Percentiles rank a stretch among this genome's conserved stretches.
These are phyloP conservation scores for Pithys albifrons DNA, from an alignment of 2,113 vertebrate species.

Conservation along the genomic window DNA sequence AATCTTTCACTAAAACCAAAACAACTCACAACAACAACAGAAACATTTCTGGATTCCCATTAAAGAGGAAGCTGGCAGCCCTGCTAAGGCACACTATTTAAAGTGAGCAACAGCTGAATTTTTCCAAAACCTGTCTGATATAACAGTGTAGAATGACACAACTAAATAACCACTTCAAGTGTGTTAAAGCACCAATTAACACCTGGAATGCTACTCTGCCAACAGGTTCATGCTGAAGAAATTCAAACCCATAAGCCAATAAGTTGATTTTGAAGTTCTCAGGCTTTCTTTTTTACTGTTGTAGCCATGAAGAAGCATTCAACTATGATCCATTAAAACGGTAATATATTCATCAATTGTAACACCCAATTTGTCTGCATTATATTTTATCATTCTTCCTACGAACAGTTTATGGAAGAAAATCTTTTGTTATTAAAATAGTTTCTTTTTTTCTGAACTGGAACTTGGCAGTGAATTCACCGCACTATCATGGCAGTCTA, in stretches of 20 bases:
- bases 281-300: not conserved
- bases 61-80: not conserved
- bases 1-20: not conserved
- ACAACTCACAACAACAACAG: not conserved
- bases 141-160: not conserved
- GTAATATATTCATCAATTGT: not conserved
- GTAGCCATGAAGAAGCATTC: rapidly evolving
- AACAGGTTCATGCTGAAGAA: not conserved
- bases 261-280: not conserved
- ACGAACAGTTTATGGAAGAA: not conserved
- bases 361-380: not conserved
- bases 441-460: not conserved
- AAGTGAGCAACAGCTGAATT: not conserved
- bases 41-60: not conserved
- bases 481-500: not conserved
- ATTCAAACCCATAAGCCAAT: not conserved
- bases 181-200: not conserved
- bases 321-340: not conserved
- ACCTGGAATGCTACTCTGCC: not conserved
- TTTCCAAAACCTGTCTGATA: not conserved
- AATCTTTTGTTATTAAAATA: not conserved
- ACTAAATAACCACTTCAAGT: not conserved
- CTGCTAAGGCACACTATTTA: not conserved
- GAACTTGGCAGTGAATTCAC: not conserved
- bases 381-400: not conserved